Base-by-base conservation (phyloP, 2,888 invertebrate species). In the Pyrrhosoma nymphula region DNA sequence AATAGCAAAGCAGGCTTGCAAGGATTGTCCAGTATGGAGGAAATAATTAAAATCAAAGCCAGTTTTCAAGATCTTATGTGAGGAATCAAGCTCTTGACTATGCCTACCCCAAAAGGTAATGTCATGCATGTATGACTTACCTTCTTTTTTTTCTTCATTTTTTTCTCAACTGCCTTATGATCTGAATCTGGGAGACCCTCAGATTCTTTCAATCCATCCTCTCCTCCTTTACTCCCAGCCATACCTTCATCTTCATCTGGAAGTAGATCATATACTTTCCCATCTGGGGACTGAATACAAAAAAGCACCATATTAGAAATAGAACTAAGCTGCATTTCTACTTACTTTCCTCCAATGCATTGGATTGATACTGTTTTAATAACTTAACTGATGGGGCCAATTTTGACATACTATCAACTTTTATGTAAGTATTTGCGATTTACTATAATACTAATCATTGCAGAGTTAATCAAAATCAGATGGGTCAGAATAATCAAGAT, bases 191-290 rank as follows among this genome's bases (percentile, higher is more conserved):
- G 93, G n/a, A 10, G 69, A 30, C 95, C 95, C 95, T 88, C 69
- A 8, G 39, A 2, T 30, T 39, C n/a, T 56, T 56, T 75, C 26
- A 23, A 20, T 89, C 26, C 75, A 56, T 75, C 20, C 26, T 63
- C 56, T 35, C 30, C 60, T 30, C 88, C 90, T 56, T 56, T 55
- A 56, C 30, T 90, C 56, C 20, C 88, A 60, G 75, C 89, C 60
- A 26, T 95, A 20, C 95, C 95, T 8, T 95, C 96, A 90, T 96
- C 96, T 47, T 96, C 96, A 90, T 97, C 97, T 20, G 97, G 97
- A 69, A 97, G 95, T 23, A 97, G 96, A 82, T 97, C 97, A 95
- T 97, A 97, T 18, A 96, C 96, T 96, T 97, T 97, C 20, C 97
- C 97, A 95, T 96, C 96, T 2, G 96, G 96, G 69, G 96, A 96